phyloP scores from a whole-genome alignment of 1,140 invertebrate species.

The Acyrthosiphon pisum region DNA sequence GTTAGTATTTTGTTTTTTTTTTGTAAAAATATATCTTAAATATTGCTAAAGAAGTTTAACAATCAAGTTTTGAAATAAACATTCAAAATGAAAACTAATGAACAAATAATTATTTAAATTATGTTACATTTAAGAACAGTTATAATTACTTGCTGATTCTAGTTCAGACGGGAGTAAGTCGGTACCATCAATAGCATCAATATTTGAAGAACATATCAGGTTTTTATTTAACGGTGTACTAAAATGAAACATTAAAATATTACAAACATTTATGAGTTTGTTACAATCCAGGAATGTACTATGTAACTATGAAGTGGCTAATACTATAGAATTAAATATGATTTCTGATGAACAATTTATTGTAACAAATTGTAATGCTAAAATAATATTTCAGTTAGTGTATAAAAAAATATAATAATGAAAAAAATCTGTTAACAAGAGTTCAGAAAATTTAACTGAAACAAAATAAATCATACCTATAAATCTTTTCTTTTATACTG shows the following conservation, averaged over 20 bases:
- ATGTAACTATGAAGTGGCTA: background rate
- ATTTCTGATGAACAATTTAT: too few relatives aligned
- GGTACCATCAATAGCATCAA: background rate
- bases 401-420: background rate
- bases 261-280: background rate
- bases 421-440: background rate
- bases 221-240: background rate
- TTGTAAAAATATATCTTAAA: background rate
- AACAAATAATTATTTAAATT: background rate
- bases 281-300: background rate
- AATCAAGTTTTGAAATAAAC: background rate
- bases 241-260: background rate
- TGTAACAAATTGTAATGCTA: too few relatives aligned
- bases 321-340: background rate
- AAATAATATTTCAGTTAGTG: too few relatives aligned
- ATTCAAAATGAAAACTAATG: background rate
- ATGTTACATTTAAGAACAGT: background rate
- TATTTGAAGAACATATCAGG: background rate
- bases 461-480: background rate
- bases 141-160: constrained; percentile 36
- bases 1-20: background rate
- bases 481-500: background rate
- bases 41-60: background rate
- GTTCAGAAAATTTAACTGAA: background rate
- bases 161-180: background rate